Evolutionary conservation across 2,113 vertebrate species (phyloP).

Genomic region (Mormyrus iriodes): DNA sequence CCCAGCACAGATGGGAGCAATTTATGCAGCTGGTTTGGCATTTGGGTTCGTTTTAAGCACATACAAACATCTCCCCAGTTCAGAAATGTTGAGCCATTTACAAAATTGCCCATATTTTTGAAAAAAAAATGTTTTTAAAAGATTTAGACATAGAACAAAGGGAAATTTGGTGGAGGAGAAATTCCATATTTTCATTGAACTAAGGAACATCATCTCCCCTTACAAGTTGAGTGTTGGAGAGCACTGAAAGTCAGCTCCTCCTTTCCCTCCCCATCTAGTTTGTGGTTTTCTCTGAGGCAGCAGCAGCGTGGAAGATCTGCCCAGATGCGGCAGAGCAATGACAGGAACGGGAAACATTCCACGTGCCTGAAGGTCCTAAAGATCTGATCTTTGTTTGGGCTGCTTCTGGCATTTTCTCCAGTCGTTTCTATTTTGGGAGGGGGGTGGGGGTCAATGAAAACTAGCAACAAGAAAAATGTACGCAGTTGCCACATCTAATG

Average conservation of each 20-base stretch:
- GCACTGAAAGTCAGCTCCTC: not conserved
- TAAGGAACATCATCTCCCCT: not conserved
- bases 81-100: not conserved
- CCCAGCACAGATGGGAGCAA: not conserved
- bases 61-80: not conserved
- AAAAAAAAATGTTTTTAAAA: not conserved
- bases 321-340: not conserved
- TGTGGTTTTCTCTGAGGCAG: not conserved
- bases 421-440: not conserved
- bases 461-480: constrained; percentile 13
- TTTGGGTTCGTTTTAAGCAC: not conserved
- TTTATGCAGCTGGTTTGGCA: not conserved
- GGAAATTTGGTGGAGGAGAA: not conserved
- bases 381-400: not conserved
- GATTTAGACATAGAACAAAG: not conserved
- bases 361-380: not conserved
- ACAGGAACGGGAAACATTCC: not conserved
- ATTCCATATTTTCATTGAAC: not conserved
- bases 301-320: not conserved
- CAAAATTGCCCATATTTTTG: not conserved
- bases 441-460: not conserved
- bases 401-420: not conserved
- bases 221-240: not conserved
- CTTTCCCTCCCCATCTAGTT: not conserved
- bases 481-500: constrained; percentile 29